Evolutionary conservation across 2,888 invertebrate genomes (phyloP), one percentile per base, ranked within the genome.

Genomic region (Andricus curvator): DNA sequence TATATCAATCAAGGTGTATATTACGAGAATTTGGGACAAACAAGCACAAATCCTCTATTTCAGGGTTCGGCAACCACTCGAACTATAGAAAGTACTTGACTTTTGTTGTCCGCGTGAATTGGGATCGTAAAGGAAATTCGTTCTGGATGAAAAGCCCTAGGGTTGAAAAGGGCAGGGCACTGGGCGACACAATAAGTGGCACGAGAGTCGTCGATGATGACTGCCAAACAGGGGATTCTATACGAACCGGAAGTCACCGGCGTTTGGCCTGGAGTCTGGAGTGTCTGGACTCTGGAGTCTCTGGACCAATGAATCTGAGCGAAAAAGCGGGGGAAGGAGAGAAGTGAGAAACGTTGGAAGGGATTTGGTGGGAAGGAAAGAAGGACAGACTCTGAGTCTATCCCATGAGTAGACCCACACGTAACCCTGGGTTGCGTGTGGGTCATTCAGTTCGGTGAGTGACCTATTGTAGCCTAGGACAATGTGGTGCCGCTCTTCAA

Each of bases 391-490:
- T 81, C 17, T 6, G 81, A 86, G 82, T 81, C 64, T 64, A 79
- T 87, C 85, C 84, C 88, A 85, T 85, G 84, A 84, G 37, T 8
- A 37, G 37, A 37, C 37, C 37, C 37, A 37, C 37, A 37, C 37
- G 37, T 8, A 37, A 37, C 37, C 37, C 37, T 84, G 85, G 83
- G 84, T 84, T 82, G 80, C 83, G 83, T 82, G 86, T 86, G 88
- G 88, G 89, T 89, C 89, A 90, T 89, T 89, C 89, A 88, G 87
- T 85, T 83, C 85, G 86, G 87, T 89, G 91, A 89, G 89, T 90
- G 90, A 90, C 88, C 89, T 88, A 90, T 90, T 90, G 91, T 90
- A 87, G 88, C 87, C 85, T 87, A 85, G 90, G 88, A 90, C 90
- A 91, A 90, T 88, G 85, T 88, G 86, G 88, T 84, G 29, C 85